Base-by-base conservation (phyloP, 2,113 vertebrate genomes). In the Cyphomyrus discorhynchus region DNA sequence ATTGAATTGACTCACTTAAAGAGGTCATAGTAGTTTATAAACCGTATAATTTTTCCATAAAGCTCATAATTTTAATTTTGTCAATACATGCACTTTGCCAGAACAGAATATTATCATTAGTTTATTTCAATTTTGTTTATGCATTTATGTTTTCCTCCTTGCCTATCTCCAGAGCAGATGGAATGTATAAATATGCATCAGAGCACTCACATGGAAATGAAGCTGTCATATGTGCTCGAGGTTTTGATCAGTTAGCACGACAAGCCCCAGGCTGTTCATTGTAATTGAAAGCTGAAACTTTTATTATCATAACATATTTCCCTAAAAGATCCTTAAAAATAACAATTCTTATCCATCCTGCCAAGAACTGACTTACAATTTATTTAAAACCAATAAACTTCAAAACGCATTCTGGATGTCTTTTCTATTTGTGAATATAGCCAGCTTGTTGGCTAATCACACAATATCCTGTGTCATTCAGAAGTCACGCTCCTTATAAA, bases 171-270 rank as follows among this genome's bases (percentile, higher is more conserved):
- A 21, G 56, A 91, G 27, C 93, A 94, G 93, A 94, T 92, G 92
- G 91, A 91, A 91, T 90, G 92, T 90, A 94, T 95, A 92, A 93
- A 95, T 94, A 95, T 95, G 91, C 91, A 95, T 90, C 47, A 88
- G 88, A 58, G 74, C 89, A 86, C 89, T 92, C 62, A 84, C 91
- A 88, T 95, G 89, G 86, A 93, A 93, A 93, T 91, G 89, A 90
- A 90, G 90, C 90, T 92, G 88, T 94, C 90, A 88, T 88, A 91
- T 66, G 92, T 91, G 89, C 89, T 88, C 84, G 88, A 88, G 88
- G 89, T 92, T 94, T 92, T 92, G 66, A 94, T 94, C 90, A 93
- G 88, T 91, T 90, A 88, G 91, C 91, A 88, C 31, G n/a, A 90
- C 84, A 86, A 42, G 87, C 92, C 91, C 27, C 7, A 27, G 90